These are phyloP conservation scores for Scartelaos histophorus DNA, from an alignment of 2,113 vertebrate genomes.

Conservation along the genomic window DNA sequence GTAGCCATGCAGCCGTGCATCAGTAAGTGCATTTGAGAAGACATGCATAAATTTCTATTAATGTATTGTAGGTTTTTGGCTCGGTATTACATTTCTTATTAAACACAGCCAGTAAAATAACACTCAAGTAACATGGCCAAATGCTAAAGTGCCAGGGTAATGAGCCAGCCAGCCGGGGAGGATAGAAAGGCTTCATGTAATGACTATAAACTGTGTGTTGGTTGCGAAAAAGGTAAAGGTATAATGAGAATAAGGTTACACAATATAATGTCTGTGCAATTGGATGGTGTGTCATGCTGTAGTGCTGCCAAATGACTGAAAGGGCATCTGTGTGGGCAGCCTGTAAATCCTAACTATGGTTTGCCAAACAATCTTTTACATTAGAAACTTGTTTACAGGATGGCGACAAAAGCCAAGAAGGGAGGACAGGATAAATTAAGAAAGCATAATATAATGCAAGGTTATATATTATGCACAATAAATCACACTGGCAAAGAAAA, in stretches of 20 bases:
- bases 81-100: background rate
- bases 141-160: constrained; percentile 15
- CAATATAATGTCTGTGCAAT: constrained; percentile 56
- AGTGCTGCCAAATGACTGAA: constrained; percentile 68
- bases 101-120: constrained; percentile 15
- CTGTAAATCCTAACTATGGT: constrained; percentile 67
- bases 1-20: constrained; percentile 13
- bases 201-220: constrained; percentile 4
- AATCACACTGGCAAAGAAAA: background rate
- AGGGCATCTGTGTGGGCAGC: constrained; percentile 71
- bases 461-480: background rate
- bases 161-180: constrained; percentile 9
- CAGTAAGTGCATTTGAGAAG: constrained; percentile 12
- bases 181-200: constrained; percentile 12
- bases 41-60: background rate
- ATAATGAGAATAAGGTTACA: constrained; percentile 41
- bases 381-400: constrained; percentile 60
- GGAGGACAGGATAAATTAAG: constrained; percentile 22
- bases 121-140: constrained; percentile 7
- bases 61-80: constrained; percentile 9
- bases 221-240: constrained; percentile 41
- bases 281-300: constrained; percentile 65
- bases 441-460: background rate
- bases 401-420: constrained; percentile 24
- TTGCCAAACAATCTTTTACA: constrained; percentile 68